phyloP scores from a whole-genome alignment of 2,797 vertebrate species.

The Chelon auratus region DNA sequence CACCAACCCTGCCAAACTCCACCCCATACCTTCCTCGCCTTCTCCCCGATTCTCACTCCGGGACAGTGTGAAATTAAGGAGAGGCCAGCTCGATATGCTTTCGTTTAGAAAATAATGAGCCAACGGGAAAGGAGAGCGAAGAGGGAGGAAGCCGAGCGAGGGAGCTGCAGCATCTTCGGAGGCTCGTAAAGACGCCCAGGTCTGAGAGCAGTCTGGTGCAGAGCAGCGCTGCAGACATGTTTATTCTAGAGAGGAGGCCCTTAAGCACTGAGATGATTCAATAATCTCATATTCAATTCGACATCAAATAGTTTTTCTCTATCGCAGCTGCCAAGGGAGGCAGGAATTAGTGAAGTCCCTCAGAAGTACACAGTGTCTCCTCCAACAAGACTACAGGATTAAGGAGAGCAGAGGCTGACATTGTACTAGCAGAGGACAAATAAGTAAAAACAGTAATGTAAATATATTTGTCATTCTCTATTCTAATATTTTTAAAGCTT shows the following conservation, averaged over 20 bases:
- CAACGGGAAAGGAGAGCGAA: background rate
- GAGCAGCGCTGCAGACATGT: background rate
- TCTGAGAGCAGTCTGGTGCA: background rate
- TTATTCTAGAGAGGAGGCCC: background rate
- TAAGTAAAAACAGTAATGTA: too few relatives aligned
- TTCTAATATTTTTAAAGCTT: background rate
- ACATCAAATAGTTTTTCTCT: background rate
- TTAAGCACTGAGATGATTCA: background rate
- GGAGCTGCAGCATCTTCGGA: slow-evolving; percentile 8
- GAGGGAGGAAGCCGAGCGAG: background rate
- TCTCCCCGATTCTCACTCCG: slow-evolving; percentile 27
- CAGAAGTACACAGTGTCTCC: background rate
- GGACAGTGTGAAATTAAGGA: slow-evolving; percentile 47
- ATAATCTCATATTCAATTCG: background rate
- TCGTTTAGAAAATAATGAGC: slow-evolving; percentile 60
- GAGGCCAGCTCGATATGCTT: slow-evolving; percentile 22
- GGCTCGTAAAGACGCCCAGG: background rate
- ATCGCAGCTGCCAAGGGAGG: background rate
- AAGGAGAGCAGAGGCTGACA: too few relatives aligned
- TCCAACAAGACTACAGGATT: background rate
- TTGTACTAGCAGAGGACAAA: too few relatives aligned
- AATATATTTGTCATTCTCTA: too few relatives aligned
- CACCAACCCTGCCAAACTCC: slow-evolving; percentile 25
- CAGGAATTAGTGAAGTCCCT: background rate
- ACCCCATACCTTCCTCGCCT: background rate